Conservation (phyloP, 2,888 invertebrate genomes). For the Lymantria dispar region DNA sequence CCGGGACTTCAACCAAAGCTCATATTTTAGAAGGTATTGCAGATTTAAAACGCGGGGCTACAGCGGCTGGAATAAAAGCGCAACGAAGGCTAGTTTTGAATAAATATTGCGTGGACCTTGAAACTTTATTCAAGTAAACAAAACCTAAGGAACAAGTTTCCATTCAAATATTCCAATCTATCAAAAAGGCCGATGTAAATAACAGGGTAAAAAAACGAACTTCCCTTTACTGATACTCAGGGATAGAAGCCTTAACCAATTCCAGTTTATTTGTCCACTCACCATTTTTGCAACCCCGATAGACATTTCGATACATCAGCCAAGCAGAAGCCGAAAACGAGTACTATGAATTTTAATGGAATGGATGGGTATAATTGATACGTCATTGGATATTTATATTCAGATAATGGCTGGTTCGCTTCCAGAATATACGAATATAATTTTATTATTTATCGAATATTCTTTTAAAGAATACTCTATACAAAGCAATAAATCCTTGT, state of each 20-base stretch:
- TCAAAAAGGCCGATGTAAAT: not conserved
- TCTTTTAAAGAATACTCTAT: too few relatives aligned
- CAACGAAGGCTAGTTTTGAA: too few relatives aligned
- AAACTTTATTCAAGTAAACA: too few relatives aligned
- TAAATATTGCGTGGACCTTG: too few relatives aligned
- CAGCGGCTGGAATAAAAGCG: too few relatives aligned
- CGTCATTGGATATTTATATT: not conserved
- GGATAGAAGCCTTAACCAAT: not conserved
- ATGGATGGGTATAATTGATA: not conserved
- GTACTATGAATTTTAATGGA: not conserved
- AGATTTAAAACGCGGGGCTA: too few relatives aligned
- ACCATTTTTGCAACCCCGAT: not conserved
- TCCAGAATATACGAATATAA: not conserved
- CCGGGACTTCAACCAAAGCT: too few relatives aligned
- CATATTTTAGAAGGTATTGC: too few relatives aligned
- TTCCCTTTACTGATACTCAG: not conserved
- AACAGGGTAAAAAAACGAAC: not conserved
- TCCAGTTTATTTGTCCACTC: not conserved
- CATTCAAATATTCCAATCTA: not conserved
- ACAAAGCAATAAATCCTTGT: too few relatives aligned
- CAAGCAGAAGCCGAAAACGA: not conserved
- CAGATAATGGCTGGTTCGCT: not conserved
- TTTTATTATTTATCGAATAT: too few relatives aligned
- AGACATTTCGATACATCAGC: not conserved
- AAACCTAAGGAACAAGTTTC: too few relatives aligned